A percentile compares a stretch with the other conserved stretches of the same genome.
phyloP scores from a whole-genome alignment of 2,888 invertebrate species.

The Leistus spinibarbis region DNA sequence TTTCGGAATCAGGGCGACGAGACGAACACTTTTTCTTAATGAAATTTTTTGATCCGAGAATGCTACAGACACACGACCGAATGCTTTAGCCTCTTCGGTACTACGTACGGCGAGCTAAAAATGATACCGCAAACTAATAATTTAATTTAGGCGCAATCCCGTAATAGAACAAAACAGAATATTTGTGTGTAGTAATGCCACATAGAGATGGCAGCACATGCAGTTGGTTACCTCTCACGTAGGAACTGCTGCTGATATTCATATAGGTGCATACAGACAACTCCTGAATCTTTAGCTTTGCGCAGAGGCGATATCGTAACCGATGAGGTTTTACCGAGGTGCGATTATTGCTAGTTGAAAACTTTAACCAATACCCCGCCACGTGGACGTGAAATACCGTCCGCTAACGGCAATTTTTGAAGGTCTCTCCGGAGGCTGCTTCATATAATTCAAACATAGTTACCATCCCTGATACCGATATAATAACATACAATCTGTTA shows the following conservation, averaged over 20 bases:
- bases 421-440: slow-evolving; percentile 59
- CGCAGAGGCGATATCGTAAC: slow-evolving; percentile 93
- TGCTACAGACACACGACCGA: no score
- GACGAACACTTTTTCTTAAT: no score
- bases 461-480: neutral
- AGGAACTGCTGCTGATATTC: neutral
- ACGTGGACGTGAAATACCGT: slow-evolving; percentile 84
- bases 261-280: neutral
- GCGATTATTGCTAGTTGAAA: slow-evolving; percentile 93
- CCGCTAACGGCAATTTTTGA: slow-evolving; percentile 85
- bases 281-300: slow-evolving; percentile 67
- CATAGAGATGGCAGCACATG: no score
- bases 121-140: no score
- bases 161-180: no score
- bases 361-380: slow-evolving; percentile 93
- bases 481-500: neutral
- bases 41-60: no score
- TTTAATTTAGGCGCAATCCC: no score
- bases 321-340: slow-evolving; percentile 89
- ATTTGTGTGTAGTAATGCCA: no score
- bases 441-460: slow-evolving; percentile 29
- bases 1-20: no score
- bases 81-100: no score
- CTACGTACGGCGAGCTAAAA: no score
- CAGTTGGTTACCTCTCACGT: neutral